These are phyloP conservation scores for Ormyrus thymus DNA, from an alignment of 2,888 invertebrate genomes.

Conservation along the genomic window DNA sequence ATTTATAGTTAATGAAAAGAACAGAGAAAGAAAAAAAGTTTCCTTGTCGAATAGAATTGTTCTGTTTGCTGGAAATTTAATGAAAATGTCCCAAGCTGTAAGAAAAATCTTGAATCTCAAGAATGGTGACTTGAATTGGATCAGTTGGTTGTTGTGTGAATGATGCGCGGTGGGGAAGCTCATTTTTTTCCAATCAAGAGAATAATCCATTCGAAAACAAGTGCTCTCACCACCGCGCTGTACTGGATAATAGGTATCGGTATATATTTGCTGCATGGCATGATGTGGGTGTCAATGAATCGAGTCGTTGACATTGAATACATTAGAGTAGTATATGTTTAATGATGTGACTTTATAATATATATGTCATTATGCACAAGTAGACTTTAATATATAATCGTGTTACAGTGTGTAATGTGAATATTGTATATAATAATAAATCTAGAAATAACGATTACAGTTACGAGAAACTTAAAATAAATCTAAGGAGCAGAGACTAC, in stretches of 20 bases:
- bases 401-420: conserved; percentile 74
- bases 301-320: conserved; percentile 71
- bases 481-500: conserved; percentile 67
- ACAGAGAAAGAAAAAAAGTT: not conserved
- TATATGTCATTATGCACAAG: conserved; percentile 73
- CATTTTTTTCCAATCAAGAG: not conserved
- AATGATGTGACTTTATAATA: conserved; percentile 74
- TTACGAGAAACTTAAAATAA: conserved; percentile 70
- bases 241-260: conserved; percentile 52
- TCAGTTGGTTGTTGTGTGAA: conserved; percentile 38
- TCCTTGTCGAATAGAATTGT: not conserved
- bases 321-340: conserved; percentile 73
- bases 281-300: conserved; percentile 74
- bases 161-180: conserved; percentile 10
- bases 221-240: conserved; percentile 38
- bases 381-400: conserved; percentile 73
- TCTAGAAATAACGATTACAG: conserved; percentile 61
- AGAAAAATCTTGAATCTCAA: conserved; percentile 18
- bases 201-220: not conserved
- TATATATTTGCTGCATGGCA: conserved; percentile 68
- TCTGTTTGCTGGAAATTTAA: not conserved
- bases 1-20: no score
- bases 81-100: not conserved
- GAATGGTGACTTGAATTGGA: conserved; percentile 19
- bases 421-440: conserved; percentile 67